Conservation (phyloP, 2,888 invertebrate genomes). For the Sepiola atlantica region DNA sequence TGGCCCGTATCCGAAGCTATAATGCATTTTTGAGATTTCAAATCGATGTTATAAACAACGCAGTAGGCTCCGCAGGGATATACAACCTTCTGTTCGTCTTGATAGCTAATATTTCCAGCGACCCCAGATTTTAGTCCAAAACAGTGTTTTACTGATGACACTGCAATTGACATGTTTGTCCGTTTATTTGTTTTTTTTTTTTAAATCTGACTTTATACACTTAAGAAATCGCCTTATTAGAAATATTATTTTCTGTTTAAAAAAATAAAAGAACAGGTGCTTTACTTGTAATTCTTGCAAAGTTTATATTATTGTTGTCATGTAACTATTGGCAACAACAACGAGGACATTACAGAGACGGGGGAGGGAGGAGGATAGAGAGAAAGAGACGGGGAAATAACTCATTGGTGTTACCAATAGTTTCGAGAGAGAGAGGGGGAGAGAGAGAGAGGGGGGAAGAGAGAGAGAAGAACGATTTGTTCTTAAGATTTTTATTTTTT, state of each 20-base stretch:
- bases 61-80: constrained; percentile 76
- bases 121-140: constrained; percentile 74
- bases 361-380: neutral
- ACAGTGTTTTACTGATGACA: constrained; percentile 73
- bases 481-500: neutral
- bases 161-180: constrained; percentile 72
- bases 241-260: neutral
- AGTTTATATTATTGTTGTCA: neutral
- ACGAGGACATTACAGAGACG: neutral
- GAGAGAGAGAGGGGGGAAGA: neutral
- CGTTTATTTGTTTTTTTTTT: neutral
- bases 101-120: constrained; percentile 73
- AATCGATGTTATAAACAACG: constrained; percentile 76
- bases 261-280: neutral
- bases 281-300: neutral
- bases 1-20: constrained; percentile 75
- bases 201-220: neutral
- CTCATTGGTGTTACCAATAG: too few relatives aligned
- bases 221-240: neutral
- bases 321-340: neutral
- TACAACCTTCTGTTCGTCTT: constrained; percentile 76
- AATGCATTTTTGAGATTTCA: constrained; percentile 75
- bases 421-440: neutral
- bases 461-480: too few relatives aligned
- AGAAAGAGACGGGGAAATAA: neutral